Evolutionary conservation across 1,140 invertebrate genomes (phyloP).

Genomic region (Globodera rostochiensis): DNA sequence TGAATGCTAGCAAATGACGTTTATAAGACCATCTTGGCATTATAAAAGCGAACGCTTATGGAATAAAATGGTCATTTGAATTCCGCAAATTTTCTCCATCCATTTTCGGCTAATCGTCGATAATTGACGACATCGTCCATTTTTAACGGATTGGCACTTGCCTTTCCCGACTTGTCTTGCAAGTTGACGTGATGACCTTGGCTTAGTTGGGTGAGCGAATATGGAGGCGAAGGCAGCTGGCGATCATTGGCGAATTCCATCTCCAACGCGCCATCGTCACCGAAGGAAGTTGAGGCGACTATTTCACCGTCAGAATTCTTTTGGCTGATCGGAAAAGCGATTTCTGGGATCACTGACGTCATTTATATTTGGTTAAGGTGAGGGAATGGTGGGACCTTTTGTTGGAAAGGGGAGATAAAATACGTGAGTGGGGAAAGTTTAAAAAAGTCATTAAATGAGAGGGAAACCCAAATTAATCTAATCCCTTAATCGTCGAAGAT

Average conservation of each 20-base stretch:
- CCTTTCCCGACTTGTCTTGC: constrained; percentile 20
- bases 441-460: not conserved
- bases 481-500: not conserved
- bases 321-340: not conserved
- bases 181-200: not conserved
- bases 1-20: no score
- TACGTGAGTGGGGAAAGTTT: not conserved
- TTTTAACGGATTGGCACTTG: constrained; percentile 3
- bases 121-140: no score
- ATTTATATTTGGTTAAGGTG: not conserved
- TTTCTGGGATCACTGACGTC: constrained; percentile 3
- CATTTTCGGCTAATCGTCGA: no score
- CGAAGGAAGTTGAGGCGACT: not conserved
- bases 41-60: no score
- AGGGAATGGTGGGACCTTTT: not conserved
- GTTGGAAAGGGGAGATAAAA: not conserved
- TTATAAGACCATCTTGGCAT: no score
- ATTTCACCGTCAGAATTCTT: not conserved
- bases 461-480: not conserved
- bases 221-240: not conserved
- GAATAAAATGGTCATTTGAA: no score
- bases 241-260: not conserved
- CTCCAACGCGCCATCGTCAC: not conserved
- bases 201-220: not conserved
- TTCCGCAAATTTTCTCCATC: no score